These are phyloP conservation scores for Colostygia pectinataria DNA, from an alignment of 2,888 invertebrate genomes.

Conservation along the genomic window DNA sequence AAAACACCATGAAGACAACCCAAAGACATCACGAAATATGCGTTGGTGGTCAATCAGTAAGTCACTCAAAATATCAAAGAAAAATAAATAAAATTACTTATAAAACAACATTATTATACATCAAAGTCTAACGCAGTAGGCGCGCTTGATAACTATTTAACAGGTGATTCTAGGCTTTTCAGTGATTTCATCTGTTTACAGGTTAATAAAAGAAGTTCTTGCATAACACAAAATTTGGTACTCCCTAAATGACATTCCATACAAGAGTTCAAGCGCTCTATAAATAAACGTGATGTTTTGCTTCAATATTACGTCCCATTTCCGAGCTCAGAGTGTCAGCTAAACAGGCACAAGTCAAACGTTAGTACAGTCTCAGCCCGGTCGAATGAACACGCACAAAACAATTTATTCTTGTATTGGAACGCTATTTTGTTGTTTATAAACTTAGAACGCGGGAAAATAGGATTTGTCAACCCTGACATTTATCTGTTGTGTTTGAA, in stretches of 20 bases:
- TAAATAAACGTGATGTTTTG: slow-evolving; percentile 66
- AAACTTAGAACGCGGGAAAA: slow-evolving; percentile 54
- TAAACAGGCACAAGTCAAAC: slow-evolving; percentile 50
- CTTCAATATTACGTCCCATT: slow-evolving; percentile 49
- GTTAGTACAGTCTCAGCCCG: slow-evolving; percentile 50
- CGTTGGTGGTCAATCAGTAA: too few species aligned
- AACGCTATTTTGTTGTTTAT: slow-evolving; percentile 38
- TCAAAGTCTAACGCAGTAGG: too few species aligned
- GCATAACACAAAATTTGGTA: slow-evolving; percentile 24
- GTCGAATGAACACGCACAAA: slow-evolving; percentile 51
- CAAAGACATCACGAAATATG: too few species aligned
- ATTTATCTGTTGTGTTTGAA: slow-evolving; percentile 42
- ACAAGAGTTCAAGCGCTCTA: slow-evolving; percentile 49
- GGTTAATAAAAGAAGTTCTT: slow-evolving; percentile 9
- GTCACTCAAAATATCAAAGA: too few species aligned
- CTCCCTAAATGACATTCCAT: slow-evolving; percentile 50
- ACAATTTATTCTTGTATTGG: slow-evolving; percentile 46
- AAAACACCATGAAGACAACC: too few species aligned
- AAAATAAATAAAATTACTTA: too few species aligned
- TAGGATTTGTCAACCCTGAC: slow-evolving; percentile 53
- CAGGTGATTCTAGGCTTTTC: too few species aligned
- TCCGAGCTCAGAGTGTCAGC: slow-evolving; percentile 49
- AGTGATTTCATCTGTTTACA: not conserved
- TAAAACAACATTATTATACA: too few species aligned
- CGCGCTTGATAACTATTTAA: too few species aligned